phyloP scores from a whole-genome alignment of 2,113 vertebrate species.

The Mormyrus iriodes region DNA sequence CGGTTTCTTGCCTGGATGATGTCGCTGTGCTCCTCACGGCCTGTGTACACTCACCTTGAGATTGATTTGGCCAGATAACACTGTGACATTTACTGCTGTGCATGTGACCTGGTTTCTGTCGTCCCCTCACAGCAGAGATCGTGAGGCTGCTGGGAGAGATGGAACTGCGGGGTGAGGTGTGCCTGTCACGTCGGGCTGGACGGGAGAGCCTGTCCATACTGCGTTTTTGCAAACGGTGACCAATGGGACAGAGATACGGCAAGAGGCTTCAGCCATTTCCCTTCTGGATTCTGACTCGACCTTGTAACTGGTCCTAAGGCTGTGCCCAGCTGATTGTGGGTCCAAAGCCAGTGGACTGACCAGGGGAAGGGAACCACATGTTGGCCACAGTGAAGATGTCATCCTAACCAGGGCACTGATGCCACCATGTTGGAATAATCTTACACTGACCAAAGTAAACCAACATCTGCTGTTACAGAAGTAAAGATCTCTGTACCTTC shows the following conservation, averaged over 20 bases:
- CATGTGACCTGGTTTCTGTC: not conserved
- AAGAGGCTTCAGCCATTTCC: not conserved
- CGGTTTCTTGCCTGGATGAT: not conserved
- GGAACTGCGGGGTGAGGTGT: conserved; percentile 64
- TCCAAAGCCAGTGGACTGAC: not conserved
- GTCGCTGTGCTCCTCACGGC: not conserved
- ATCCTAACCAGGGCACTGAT: not conserved
- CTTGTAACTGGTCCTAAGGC: not conserved
- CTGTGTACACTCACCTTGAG: not conserved
- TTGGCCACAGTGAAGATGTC: not conserved
- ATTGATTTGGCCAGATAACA: not conserved
- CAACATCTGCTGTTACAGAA: not conserved
- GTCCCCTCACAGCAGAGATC: conserved; percentile 75
- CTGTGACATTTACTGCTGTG: not conserved
- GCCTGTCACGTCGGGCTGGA: conserved; percentile 70
- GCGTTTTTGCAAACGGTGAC: conserved; percentile 54
- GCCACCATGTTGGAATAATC: not conserved
- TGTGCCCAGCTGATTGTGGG: not conserved
- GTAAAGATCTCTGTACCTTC: not conserved
- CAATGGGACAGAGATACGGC: not conserved
- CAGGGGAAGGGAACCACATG: not conserved
- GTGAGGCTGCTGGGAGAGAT: conserved; percentile 54
- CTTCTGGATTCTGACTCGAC: not conserved
- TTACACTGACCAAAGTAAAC: not conserved
- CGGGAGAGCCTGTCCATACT: conserved; percentile 75